Evolutionary conservation across 1,140 invertebrate species (phyloP), one percentile per base, ranked within the genome.

Genomic region (Psilanteris sp.): DNA sequence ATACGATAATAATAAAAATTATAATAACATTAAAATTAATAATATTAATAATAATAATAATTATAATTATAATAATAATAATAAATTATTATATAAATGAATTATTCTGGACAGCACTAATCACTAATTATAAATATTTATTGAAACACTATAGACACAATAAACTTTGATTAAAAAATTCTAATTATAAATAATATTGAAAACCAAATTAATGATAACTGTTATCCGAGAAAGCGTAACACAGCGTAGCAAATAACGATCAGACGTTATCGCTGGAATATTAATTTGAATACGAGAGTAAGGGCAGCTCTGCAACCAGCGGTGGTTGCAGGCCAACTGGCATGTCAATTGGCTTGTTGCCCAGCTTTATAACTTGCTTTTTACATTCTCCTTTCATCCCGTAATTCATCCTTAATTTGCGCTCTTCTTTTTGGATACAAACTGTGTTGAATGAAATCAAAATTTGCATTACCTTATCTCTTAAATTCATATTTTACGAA

Each of bases 311-410:
- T 79, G 82, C 81, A 82, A 80, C 77, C 79, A 75, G 78, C 83
- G 85, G 78, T 77, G 82, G 81, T 86, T 81, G 83, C 83, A 79
- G 77, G 80, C 84, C 81, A 87, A 88, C 86, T 88, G 84, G 80
- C 83, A 86, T 86, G 84, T 87, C 85, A 87, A 86, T 88, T 88
- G 86, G 86, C 86, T 87, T 85, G 83, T 86, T 88, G 86, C 87
- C 86, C 83, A 87, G 83, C 86, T 85, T 87, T 87, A 86, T 87
- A 87, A 86, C 86, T 84, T 80, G 79, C 62, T 76, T 78, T 66
- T 59, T 34, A 22, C 39, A 26, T 44, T 54, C 43, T 77, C 36
- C 36, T 34, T 73, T 62, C 8, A 52, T 26, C 13, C 29, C 41
- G 10, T 54, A 10, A 20, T 11, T 44, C 62, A n/a, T 16, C 44